These are phyloP conservation scores for Sardinella longiceps DNA, from an alignment of 2,797 vertebrate species.

Conservation along the genomic window DNA sequence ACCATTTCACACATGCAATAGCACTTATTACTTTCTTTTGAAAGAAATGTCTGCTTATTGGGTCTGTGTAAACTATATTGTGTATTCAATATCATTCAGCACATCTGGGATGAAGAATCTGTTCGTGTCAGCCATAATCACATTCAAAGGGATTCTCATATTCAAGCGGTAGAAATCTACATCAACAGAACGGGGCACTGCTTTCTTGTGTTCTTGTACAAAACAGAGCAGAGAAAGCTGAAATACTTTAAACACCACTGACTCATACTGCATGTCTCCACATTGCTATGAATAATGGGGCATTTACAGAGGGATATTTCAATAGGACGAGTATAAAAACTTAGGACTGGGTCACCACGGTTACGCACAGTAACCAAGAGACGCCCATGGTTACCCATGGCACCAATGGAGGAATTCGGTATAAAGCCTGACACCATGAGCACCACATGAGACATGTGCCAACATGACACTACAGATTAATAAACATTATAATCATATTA, in stretches of 20 bases:
- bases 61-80: constrained; percentile 37
- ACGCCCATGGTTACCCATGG: constrained; percentile 38
- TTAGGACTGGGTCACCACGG: constrained; percentile 62
- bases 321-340: constrained; percentile 71
- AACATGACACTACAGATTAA: constrained; percentile 19
- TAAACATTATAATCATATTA: constrained; percentile 10
- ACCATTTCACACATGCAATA: background rate
- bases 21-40: background rate
- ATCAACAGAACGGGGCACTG: background rate
- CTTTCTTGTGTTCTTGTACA: background rate
- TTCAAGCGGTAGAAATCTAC: background rate
- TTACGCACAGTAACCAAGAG: constrained; percentile 58
- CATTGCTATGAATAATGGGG: background rate
- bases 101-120: background rate
- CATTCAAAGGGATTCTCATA: constrained; percentile 3
- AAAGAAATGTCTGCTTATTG: constrained; percentile 6
- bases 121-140: background rate
- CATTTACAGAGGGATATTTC: constrained; percentile 54
- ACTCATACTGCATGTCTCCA: background rate
- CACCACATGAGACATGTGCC: constrained; percentile 20
- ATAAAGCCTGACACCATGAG: constrained; percentile 20
- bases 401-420: constrained; percentile 1
- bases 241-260: background rate
- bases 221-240: background rate
- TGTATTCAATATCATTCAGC: constrained; percentile 29